Conservation (phyloP, 2,113 vertebrate species). For the Bungarus multicinctus region DNA sequence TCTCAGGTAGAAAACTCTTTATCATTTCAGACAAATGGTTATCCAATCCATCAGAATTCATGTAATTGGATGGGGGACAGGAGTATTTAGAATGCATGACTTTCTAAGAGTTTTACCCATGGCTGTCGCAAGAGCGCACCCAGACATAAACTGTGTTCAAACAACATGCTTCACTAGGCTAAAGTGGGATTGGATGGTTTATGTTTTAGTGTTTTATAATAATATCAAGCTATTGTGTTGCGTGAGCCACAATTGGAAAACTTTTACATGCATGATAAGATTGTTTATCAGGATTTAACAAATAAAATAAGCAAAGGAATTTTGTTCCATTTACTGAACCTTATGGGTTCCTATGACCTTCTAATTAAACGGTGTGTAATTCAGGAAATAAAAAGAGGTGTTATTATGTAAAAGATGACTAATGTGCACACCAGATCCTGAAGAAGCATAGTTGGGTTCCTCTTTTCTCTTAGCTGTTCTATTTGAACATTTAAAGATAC, state of each 20-base stretch:
- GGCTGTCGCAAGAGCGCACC: not conserved
- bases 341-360: not conserved
- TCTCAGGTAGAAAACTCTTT: no score
- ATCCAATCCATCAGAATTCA: not conserved
- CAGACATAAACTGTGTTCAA: not conserved
- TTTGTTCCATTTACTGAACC: not conserved
- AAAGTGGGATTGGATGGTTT: not conserved
- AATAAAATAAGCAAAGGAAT: not conserved
- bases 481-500: not conserved
- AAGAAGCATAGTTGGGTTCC: not conserved
- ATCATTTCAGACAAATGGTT: no score
- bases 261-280: not conserved
- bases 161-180: not conserved
- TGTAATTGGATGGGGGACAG: not conserved
- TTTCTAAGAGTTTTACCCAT: not conserved
- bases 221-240: not conserved
- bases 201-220: not conserved
- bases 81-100: not conserved
- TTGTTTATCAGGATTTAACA: not conserved
- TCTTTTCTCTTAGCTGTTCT: not conserved
- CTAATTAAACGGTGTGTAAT: not conserved
- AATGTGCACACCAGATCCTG: not conserved
- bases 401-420: not conserved
- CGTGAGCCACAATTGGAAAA: not conserved
- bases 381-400: not conserved